Evolutionary conservation across 2,113 vertebrate species (phyloP), one percentile per base, ranked within the genome.

Genomic region (Gila orcuttii): DNA sequence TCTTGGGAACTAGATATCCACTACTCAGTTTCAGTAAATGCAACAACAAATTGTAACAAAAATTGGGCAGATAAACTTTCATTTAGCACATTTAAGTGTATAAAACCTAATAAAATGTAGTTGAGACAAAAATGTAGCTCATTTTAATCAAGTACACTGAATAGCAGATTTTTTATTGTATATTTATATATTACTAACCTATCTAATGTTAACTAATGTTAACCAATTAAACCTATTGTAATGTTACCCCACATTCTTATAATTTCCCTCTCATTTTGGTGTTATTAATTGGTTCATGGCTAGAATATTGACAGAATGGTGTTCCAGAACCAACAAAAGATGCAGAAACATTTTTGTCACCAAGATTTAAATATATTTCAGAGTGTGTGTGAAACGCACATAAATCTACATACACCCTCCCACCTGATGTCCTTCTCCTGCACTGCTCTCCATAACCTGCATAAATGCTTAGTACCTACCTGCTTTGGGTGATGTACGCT

Each of bases 401-500:
- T 77, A 21, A 31, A 57, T 33, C 55, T 21, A 52, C 17, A 23
- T 36, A n/a, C 23, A 79, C 6, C 21, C 2, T 25, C 52, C 52
- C 31, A 59, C 76, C 19, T 42, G 23, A 79, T 79, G 57, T 79
- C 36, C 6, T 76, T 79, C 7, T 42, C 23, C 60, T 25, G 13
- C 3, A 8, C 1, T 62, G 21, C 55, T 79, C 77, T 59, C 10
- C 8, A 13, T 79, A n/a, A 79, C 76, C 21, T 79, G 33, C 57
- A 42, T 39, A 60, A 60, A 60, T 11, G 4, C 36, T 42, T 36
- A 71, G 2, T 42, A 42, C 21, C 25, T 28, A 78, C 60, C 62
- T 5, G 45, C 80, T 66, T 13, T 50, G 66, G 73, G 50, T 82
- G 84, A 71, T 78, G 12, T 68, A 39, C 47, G 45, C 62, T 50